Evolutionary conservation across 2,888 invertebrate species (phyloP).

Genomic region (Epinotia brunnichana): DNA sequence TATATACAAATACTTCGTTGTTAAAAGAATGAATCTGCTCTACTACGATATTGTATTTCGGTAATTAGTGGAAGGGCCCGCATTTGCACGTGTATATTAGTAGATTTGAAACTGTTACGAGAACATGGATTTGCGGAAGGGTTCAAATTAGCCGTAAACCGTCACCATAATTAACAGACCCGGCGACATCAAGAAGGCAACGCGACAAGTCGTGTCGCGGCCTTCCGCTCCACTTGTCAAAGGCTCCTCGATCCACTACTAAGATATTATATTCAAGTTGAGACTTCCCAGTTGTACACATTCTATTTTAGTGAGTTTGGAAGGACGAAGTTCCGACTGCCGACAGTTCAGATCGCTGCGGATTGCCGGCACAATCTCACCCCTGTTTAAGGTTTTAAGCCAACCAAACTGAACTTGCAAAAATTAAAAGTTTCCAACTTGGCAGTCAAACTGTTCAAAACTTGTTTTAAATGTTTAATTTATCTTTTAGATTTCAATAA

Average conservation of each 20-base stretch:
- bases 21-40: neutral
- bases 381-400: conserved; percentile 46
- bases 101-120: conserved; percentile 29
- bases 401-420: conserved; percentile 38
- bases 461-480: conserved; percentile 28
- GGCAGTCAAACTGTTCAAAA: conserved; percentile 13
- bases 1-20: too few species aligned
- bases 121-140: conserved; percentile 22
- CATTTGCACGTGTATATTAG: conserved; percentile 10
- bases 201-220: conserved; percentile 45
- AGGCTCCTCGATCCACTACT: conserved; percentile 54
- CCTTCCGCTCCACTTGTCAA: conserved; percentile 52
- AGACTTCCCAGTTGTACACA: conserved; percentile 45
- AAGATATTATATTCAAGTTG: conserved; percentile 52
- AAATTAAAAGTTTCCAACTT: conserved; percentile 33
- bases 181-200: conserved; percentile 40
- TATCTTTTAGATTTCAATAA: conserved; percentile 27
- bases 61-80: neutral
- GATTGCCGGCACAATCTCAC: conserved; percentile 48
- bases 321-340: conserved; percentile 51
- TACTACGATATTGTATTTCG: neutral
- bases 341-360: conserved; percentile 45
- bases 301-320: conserved; percentile 51
- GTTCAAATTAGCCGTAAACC: conserved; percentile 38
- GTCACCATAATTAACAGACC: conserved; percentile 35